Evolutionary conservation across 35 echinoderm and acorn worm genomes (phyloP), one percentile per base, ranked within the genome.

Genomic region (Strongylocentrotus purpuratus): DNA sequence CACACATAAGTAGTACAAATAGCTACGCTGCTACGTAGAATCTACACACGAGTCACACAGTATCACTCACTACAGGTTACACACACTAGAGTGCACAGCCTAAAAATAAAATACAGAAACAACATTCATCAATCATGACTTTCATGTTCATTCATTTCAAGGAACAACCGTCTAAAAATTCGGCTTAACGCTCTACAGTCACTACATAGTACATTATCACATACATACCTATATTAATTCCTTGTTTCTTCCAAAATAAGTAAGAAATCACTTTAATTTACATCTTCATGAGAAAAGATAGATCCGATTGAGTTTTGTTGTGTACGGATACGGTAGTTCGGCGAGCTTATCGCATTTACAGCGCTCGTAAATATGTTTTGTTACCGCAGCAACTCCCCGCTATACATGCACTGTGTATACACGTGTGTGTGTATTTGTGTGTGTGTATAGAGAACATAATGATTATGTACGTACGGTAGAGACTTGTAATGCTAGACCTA

Each of bases 321-420:
- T 17, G 70, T 31, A 85, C 70, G 70, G 31, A 1, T 85, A 31
- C 70, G 70, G 31, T 6, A 9, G 85, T 18, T 9, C 1, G 35
- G 4, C 33, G 87, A 88, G 70, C 70, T 33, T 9, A 88, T 14
- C 6, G 87, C 31, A 88, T 88, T 33, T 46, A 10, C 87, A 88
- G 10, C 31, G 31, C 10, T 22, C 87, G 87, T 89, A 78, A 78
- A 95, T 60, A 86, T 96, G 95, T 96, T 96, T 86, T 96, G 95
- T 96, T 96, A 94, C 95, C 95, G 95, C 95, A 96, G 95, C 95
- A 96, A 96, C 95, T 94, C 50, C 17, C 9, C 85, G 32, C 15
- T 86, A 86, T 52, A 7, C 48, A 10, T 5, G 48, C 48, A 13
- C 48, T 70, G 61, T 70, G 61, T 70, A 14, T 28, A 20, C 0